These are phyloP conservation scores for Sphaerodactylus townsendi DNA, from an alignment of 2,113 vertebrate genomes.

Conservation along the genomic window DNA sequence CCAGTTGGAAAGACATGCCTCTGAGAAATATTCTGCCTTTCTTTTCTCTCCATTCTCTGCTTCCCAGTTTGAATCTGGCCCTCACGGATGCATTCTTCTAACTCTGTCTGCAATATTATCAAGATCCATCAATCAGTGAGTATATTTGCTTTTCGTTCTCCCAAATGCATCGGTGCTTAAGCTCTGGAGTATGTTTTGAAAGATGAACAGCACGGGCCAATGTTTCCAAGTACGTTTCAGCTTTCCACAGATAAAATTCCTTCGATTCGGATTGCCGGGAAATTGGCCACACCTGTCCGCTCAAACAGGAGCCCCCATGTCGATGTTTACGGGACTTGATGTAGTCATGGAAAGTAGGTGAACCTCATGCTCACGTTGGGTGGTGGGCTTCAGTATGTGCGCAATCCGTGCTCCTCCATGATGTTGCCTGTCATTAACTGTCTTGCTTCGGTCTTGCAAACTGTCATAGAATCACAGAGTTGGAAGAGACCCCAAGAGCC, in stretches of 20 bases:
- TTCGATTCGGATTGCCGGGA: background rate
- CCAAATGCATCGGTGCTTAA: background rate
- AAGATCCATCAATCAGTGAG: constrained; percentile 86
- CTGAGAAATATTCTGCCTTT: background rate
- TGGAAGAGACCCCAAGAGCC: too few relatives aligned
- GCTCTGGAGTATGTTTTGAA: background rate
- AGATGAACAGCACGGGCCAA: background rate
- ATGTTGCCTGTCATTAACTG: too few relatives aligned
- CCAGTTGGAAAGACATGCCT: background rate
- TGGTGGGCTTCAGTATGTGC: background rate
- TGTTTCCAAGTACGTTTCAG: background rate
- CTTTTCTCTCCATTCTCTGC: background rate
- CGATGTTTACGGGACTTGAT: too few relatives aligned
- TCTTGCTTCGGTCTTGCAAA: too few relatives aligned
- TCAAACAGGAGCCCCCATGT: too few relatives aligned
- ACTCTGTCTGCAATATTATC: constrained; percentile 89
- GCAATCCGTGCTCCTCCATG: too few relatives aligned
- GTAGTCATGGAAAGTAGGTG: too few relatives aligned
- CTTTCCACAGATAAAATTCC: background rate
- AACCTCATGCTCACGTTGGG: background rate
- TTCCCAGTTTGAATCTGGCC: constrained; percentile 86
- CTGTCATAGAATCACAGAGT: too few relatives aligned
- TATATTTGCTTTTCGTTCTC: constrained; percentile 26
- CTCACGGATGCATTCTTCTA: constrained; percentile 86
- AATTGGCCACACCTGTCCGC: background rate